Conservation (phyloP, 2,797 vertebrate species). For the Neosilurus hyrtlii region DNA sequence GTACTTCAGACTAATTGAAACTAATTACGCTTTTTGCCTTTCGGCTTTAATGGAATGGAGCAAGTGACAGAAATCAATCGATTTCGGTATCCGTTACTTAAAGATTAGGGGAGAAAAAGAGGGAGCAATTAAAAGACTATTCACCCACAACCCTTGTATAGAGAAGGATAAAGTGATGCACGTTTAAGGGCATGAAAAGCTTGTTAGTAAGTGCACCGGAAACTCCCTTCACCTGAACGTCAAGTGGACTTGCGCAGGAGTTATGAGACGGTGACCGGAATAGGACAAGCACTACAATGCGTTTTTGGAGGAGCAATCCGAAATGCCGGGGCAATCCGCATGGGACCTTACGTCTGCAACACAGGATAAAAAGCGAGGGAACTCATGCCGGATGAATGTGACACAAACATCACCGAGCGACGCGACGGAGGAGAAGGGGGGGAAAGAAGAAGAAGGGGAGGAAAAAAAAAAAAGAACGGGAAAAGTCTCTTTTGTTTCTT, state of each 20-base stretch:
- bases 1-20: conserved; percentile 47
- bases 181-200: conserved; percentile 47
- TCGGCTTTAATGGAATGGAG: conserved; percentile 43
- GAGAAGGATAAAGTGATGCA: conserved; percentile 45
- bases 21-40: conserved; percentile 47
- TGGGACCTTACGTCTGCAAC: conserved; percentile 73
- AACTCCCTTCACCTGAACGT: conserved; percentile 51
- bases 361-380: conserved; percentile 65
- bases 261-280: conserved; percentile 57
- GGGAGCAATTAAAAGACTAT: conserved; percentile 41
- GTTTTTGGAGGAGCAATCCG: conserved; percentile 64
- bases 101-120: conserved; percentile 48
- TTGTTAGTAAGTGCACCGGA: conserved; percentile 60
- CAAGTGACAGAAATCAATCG: conserved; percentile 49
- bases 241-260: conserved; percentile 43
- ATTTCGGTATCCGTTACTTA: conserved; percentile 34
- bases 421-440: conserved; percentile 35
- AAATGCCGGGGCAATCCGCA: conserved; percentile 71
- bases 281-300: conserved; percentile 64
- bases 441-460: conserved; percentile 1
- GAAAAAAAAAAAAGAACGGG: conserved; percentile 35
- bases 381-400: conserved; percentile 56
- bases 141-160: conserved; percentile 41
- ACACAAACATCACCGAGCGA: conserved; percentile 54
- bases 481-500: conserved; percentile 63